These are phyloP conservation scores for Philereme vetulata DNA, from an alignment of 2,888 invertebrate species.

Conservation along the genomic window DNA sequence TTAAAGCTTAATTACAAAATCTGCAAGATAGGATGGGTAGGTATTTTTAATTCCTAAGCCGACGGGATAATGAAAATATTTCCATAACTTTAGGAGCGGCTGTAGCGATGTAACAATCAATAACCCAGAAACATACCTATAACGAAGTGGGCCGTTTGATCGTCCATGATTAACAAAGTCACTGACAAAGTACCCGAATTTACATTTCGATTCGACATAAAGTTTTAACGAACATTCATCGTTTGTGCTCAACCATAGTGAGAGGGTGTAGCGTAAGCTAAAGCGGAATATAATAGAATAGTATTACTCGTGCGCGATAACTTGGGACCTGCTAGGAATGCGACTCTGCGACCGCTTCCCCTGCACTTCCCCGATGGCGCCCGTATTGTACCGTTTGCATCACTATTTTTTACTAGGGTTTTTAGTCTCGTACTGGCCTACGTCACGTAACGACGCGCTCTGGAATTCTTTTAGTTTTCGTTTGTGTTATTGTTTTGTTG, in stretches of 20 bases:
- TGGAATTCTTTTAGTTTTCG: too few relatives aligned
- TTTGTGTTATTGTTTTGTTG: too few relatives aligned
- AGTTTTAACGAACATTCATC: conserved; percentile 64
- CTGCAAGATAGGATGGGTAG: background rate
- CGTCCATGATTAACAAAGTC: conserved; percentile 54
- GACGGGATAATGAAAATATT: conserved; percentile 9
- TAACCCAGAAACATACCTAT: conserved; percentile 22
- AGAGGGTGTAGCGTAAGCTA: background rate
- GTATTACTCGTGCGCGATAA: too few relatives aligned
- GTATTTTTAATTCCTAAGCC: background rate
- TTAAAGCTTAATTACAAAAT: background rate
- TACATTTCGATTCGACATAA: conserved; percentile 59
- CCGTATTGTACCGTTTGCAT: too few relatives aligned
- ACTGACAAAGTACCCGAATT: conserved; percentile 53
- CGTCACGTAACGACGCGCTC: too few relatives aligned
- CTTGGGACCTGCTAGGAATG: too few relatives aligned
- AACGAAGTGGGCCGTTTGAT: conserved; percentile 45
- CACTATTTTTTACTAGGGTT: too few relatives aligned
- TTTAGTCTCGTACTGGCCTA: too few relatives aligned
- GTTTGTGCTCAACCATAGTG: conserved; percentile 29
- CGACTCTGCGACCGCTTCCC: too few relatives aligned
- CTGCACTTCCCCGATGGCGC: too few relatives aligned
- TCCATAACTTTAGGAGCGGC: conserved; percentile 11
- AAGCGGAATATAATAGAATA: background rate
- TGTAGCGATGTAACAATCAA: conserved; percentile 20